Evolutionary conservation across 2,113 vertebrate species (phyloP), one percentile per base, ranked within the genome.

Genomic region (Macquaria australasica): DNA sequence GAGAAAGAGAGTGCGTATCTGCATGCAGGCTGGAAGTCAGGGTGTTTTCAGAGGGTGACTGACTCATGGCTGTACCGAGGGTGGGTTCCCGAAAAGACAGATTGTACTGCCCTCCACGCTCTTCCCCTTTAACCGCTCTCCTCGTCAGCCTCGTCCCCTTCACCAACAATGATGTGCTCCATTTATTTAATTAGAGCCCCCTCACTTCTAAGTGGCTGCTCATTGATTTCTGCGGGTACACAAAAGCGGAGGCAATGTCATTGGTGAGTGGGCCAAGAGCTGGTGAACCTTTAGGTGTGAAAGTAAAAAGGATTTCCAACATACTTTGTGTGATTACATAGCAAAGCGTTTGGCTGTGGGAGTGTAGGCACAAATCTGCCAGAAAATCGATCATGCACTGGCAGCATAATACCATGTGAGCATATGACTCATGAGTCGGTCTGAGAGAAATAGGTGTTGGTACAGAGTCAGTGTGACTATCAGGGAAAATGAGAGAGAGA

Each of bases 151-250:
- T 39, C 20, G 8, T 70, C 15, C 31, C 51, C 10, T 39, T 76
- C 31, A 59, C 59, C 60, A 71, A 59, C 72, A 64, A 60, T 39
- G 66, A 66, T 50, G 68, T 58, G 37, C 72, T 84, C 81, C 80
- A 91, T 93, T 88, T 90, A 89, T 91, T 92, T 91, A 90, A 94
- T 94, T 91, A 92, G 88, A 91, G 50, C 60, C 39, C 69, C 75
- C 67, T 77, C 82, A 81, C 86, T 90, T 90, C 79, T 80, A 83
- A 92, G 90, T 63, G 78, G 69, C 50, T 45, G n/a, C 48, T 25
- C 25, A 91, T 90, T 84, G 90, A 92, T 91, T 93, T 90, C 63
- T 75, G 55, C 64, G 53, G 72, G 73, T 81, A 45, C 80, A 84
- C 77, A 85, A 83, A 89, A 75, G 84, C 41, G 0, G 51, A 85